Conservation (phyloP, 2,888 invertebrate species). For the Punctoribates punctum region DNA sequence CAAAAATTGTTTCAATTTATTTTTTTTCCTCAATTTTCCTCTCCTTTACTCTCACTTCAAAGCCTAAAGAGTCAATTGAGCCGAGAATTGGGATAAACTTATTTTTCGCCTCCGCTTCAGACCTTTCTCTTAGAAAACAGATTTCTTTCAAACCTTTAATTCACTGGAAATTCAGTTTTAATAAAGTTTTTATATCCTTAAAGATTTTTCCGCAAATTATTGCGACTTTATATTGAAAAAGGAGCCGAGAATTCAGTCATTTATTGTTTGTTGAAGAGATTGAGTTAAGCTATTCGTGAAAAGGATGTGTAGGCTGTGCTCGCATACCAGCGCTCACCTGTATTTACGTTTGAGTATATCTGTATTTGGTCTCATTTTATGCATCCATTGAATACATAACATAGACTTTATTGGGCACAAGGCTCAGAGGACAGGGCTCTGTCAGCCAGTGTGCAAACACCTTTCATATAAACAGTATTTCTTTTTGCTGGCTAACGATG, state of each 20-base stretch:
- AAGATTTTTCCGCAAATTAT: too few relatives aligned
- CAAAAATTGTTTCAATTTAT: too few relatives aligned
- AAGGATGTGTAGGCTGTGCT: neutral
- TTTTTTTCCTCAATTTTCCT: too few relatives aligned
- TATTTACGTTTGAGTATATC: neutral
- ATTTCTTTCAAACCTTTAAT: neutral
- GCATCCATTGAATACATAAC: neutral
- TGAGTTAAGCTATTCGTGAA: neutral
- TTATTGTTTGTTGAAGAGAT: neutral
- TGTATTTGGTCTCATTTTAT: neutral
- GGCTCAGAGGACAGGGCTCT: neutral
- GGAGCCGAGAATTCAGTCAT: neutral
- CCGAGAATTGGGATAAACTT: neutral
- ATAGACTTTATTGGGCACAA: neutral
- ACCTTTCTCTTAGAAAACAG: neutral
- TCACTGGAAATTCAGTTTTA: neutral
- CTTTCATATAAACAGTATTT: neutral
- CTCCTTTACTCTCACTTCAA: neutral
- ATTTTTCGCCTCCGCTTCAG: neutral
- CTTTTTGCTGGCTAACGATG: neutral
- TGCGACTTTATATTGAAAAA: neutral
- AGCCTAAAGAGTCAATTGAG: neutral
- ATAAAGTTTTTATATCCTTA: too few relatives aligned
- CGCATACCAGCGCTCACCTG: conserved; percentile 5
- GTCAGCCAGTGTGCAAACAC: neutral